Base-by-base conservation (phyloP, 2,888 invertebrate species). In the Tiliacea citrago region DNA sequence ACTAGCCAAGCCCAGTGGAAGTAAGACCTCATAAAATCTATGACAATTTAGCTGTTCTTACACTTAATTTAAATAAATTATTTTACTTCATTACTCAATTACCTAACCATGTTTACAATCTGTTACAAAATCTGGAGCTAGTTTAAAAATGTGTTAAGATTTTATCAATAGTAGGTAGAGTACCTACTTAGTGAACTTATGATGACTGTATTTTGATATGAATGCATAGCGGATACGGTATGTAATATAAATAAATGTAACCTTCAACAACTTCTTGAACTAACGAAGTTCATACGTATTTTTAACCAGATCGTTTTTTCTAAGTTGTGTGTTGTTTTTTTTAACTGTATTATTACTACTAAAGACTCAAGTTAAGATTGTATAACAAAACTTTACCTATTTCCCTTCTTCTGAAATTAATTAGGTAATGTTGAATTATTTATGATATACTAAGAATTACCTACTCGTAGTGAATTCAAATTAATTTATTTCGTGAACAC, bases 241-340 rank as follows among this genome's bases (percentile, higher is more conserved):
- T 57, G 18, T 61, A 65, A 65, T 57, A 73, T 79, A 79, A 78
- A 78, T 78, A 75, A 75, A 81, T 62, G 58, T 73, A 73, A 81
- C 82, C 84, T 82, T 84, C 77, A 84, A 77, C 66, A 47, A 68
- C 66, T 73, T 73, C 73, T 57, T 67, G 61, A 73, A 81, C 70
- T 62, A 58, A 58, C 42, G 16, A 73, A 84, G 51, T 63, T 66
- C 73, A 73, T 62, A 35, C 45, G 12, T 71, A 58, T 69, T 68
- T 70, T 42, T 35, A 65, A 68, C 18, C 18, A 79, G 83, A 73
- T 49, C 16, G 24, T 68, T 77, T 62, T 60, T 45, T 39, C 24
- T 51, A 39, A 39, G 0, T 13, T 6, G 12, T 72, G n/a, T n/a
- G n/a, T n/a, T n/a, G n/a, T n/a, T n/a, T n/a, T n/a, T n/a, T 47